These are phyloP conservation scores for Gryon sp. DNA, from an alignment of 1,140 invertebrate genomes.

Conservation along the genomic window DNA sequence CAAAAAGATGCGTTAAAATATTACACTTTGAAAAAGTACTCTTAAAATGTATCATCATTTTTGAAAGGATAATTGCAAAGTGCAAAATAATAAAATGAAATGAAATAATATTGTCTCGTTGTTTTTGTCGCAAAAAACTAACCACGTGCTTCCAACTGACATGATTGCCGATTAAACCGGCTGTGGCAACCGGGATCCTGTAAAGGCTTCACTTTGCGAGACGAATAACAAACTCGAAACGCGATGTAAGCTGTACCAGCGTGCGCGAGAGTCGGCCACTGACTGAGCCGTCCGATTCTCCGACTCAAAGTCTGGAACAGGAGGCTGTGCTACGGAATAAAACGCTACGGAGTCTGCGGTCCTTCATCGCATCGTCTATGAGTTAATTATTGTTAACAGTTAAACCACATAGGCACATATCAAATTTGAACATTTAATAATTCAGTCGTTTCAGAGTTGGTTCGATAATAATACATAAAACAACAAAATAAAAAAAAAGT, in stretches of 20 bases:
- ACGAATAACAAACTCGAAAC: constrained; percentile 41
- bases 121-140: constrained; percentile 67
- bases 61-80: too few species aligned
- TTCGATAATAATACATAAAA: too few species aligned
- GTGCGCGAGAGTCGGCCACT: constrained; percentile 76
- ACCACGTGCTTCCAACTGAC: constrained; percentile 74
- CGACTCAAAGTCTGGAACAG: constrained; percentile 56
- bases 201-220: constrained; percentile 38
- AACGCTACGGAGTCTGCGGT: constrained; percentile 66
- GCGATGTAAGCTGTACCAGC: constrained; percentile 71
- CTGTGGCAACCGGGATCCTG: constrained; percentile 43
- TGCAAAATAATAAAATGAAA: too few species aligned
- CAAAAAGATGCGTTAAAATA: too few species aligned
- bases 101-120: too few species aligned
- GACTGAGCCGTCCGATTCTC: constrained; percentile 73
- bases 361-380: constrained; percentile 65
- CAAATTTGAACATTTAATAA: constrained; percentile 18
- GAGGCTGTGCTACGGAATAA: constrained; percentile 64
- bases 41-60: too few species aligned
- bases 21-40: too few species aligned
- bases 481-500: too few species aligned
- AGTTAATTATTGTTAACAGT: constrained; percentile 52
- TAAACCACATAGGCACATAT: constrained; percentile 8
- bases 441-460: too few species aligned
- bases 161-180: constrained; percentile 69